A percentile compares a stretch with the other conserved stretches of the same genome.
Evolutionary conservation across 2,797 vertebrate species (phyloP).

Genomic region (Enteromius trimaculatus): DNA sequence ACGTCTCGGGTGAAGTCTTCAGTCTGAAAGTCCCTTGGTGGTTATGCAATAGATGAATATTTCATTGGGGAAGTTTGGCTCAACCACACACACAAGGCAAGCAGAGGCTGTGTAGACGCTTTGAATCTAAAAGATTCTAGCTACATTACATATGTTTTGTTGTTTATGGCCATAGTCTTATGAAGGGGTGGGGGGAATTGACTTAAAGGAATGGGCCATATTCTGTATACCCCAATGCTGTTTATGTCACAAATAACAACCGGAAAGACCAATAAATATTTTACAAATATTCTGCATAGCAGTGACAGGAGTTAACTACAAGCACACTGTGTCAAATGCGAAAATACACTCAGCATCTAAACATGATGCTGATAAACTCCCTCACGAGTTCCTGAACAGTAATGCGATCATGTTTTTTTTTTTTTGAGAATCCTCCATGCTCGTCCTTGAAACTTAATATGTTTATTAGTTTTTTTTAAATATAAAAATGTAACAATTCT

Average conservation of each 20-base stretch:
- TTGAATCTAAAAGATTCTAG: not conserved
- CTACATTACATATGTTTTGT: not conserved
- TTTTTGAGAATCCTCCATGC: too few species aligned
- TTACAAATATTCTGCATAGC: not conserved
- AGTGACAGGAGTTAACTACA: not conserved
- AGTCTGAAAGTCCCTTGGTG: constrained; percentile 39
- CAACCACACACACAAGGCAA: not conserved
- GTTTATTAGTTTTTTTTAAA: too few species aligned
- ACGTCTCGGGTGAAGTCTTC: constrained; percentile 26
- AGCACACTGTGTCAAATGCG: not conserved
- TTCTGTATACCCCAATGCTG: not conserved
- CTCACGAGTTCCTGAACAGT: not conserved
- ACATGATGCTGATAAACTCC: not conserved
- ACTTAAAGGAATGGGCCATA: not conserved
- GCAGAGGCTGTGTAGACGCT: not conserved
- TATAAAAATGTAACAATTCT: too few species aligned
- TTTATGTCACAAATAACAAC: not conserved
- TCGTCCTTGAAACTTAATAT: too few species aligned
- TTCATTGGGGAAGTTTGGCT: constrained; percentile 50
- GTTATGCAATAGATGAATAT: constrained; percentile 64
- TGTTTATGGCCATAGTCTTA: not conserved
- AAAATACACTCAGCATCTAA: not conserved
- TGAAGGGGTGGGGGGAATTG: not conserved
- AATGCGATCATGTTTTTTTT: not conserved
- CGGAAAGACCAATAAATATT: not conserved